Conservation (phyloP, 2,797 vertebrate species). For the Numenius phaeopus region DNA sequence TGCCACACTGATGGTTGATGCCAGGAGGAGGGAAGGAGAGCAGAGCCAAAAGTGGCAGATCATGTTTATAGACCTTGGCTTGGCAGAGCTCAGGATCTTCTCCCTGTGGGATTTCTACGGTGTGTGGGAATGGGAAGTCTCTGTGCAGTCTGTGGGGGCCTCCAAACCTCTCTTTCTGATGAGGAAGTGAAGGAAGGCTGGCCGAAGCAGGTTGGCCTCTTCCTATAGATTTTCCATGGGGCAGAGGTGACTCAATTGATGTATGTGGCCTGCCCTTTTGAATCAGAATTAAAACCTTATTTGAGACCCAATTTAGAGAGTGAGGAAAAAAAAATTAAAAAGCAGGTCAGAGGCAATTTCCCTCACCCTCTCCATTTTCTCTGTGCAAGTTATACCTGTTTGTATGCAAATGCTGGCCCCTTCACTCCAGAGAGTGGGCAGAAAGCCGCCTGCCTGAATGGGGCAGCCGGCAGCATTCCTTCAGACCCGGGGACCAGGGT, state of each 20-base stretch:
- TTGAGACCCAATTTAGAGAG: background rate
- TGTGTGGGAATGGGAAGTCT: background rate
- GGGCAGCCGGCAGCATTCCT: conserved; percentile 12
- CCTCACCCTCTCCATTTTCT: background rate
- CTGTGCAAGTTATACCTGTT: rapidly evolving
- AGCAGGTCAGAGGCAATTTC: background rate
- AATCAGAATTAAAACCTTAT: background rate
- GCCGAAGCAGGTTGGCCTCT: background rate
- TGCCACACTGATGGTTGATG: background rate
- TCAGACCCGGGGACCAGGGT: background rate
- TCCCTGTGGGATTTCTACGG: background rate
- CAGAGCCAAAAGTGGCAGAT: background rate
- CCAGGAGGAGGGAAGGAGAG: background rate
- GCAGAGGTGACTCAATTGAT: background rate
- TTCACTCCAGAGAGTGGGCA: background rate
- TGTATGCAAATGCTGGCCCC: background rate
- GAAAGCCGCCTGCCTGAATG: background rate
- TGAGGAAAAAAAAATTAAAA: background rate
- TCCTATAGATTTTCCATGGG: background rate
- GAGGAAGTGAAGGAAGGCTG: background rate
- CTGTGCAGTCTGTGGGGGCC: background rate
- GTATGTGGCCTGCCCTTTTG: background rate
- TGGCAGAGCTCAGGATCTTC: background rate
- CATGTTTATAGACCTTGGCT: rapidly evolving
- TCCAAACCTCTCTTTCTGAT: background rate